A percentile compares a stretch with the other conserved stretches of the same genome.
These are phyloP conservation scores for Babylonia areolata DNA, from an alignment of 1,140 invertebrate genomes.

Conservation along the genomic window DNA sequence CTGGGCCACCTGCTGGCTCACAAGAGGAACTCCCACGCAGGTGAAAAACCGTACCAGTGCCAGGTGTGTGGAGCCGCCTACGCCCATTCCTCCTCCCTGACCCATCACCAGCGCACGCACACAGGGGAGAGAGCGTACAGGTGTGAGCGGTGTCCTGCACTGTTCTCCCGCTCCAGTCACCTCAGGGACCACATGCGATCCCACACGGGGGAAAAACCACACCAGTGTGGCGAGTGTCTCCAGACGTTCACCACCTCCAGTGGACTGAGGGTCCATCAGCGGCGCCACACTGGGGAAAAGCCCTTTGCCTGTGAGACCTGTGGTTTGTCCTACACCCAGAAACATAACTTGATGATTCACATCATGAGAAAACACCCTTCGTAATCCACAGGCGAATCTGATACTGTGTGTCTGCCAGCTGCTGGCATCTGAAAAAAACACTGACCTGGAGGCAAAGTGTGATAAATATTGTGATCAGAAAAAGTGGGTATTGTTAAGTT, in stretches of 20 bases:
- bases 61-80: not conserved
- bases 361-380: not conserved
- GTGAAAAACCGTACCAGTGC: conserved; percentile 22
- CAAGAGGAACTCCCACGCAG: not conserved
- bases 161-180: conserved; percentile 61
- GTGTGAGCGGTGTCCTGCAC: not conserved
- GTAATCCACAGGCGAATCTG: no score
- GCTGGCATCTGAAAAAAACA: no score
- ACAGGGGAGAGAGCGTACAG: conserved; percentile 10
- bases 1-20: not conserved
- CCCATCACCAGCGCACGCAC: not conserved
- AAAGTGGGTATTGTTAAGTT: no score
- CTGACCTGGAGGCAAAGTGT: no score
- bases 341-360: conserved; percentile 5
- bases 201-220: not conserved
- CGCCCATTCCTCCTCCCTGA: not conserved
- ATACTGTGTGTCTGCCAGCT: no score
- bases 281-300: not conserved
- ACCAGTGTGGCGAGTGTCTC: not conserved
- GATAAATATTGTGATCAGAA: no score
- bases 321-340: not conserved
- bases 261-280: not conserved
- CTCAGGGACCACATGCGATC: not conserved
- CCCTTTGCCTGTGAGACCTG: not conserved
- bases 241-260: not conserved